Conservation (phyloP, 2,113 vertebrate genomes). For the Passer domesticus region DNA sequence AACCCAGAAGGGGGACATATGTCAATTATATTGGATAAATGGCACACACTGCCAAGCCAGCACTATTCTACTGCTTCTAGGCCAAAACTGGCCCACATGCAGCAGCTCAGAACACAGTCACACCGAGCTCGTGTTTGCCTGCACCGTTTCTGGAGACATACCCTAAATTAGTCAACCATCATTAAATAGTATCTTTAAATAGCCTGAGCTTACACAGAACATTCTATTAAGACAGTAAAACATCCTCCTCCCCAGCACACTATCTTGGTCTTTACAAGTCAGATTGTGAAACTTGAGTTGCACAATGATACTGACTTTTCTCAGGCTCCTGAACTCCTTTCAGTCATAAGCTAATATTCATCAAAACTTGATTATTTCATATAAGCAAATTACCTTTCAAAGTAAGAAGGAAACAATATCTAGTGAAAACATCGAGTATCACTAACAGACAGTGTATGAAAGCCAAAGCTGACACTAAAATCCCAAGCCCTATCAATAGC, state of each 20-base stretch:
- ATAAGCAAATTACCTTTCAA: background rate
- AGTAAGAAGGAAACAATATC: background rate
- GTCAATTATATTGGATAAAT: background rate
- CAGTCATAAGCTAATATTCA: background rate
- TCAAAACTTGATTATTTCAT: background rate
- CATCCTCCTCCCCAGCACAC: constrained; percentile 22
- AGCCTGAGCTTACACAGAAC: constrained; percentile 43
- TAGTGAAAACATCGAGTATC: background rate
- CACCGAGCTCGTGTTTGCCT: background rate
- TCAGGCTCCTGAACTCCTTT: background rate
- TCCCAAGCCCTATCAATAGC: background rate
- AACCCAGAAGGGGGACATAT: no score
- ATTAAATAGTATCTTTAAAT: constrained; percentile 45
- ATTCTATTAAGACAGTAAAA: constrained; percentile 32
- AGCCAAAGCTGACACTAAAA: background rate
- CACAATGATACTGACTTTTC: background rate
- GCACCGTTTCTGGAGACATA: background rate
- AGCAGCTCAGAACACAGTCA: background rate
- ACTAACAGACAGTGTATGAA: background rate
- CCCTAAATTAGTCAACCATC: constrained; percentile 21
- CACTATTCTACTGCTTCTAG: background rate
- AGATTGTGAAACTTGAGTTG: background rate
- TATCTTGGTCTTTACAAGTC: constrained; percentile 19
- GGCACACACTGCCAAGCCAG: background rate
- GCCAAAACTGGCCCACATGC: background rate